These are phyloP conservation scores for Mobula birostris DNA, from an alignment of 2,113 vertebrate genomes.

Conservation along the genomic window DNA sequence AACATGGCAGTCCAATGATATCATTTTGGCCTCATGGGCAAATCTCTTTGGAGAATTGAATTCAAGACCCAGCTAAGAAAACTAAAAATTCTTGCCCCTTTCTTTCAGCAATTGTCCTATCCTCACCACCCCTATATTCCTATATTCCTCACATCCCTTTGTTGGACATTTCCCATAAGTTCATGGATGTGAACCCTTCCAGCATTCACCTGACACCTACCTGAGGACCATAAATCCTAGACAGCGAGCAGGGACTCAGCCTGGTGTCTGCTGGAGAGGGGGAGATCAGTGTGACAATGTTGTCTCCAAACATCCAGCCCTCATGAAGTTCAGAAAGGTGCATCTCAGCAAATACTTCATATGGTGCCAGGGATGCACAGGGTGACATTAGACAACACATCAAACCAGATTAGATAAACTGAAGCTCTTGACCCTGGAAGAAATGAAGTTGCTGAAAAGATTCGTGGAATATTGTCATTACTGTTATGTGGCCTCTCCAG, in stretches of 20 bases:
- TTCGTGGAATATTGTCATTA: background rate
- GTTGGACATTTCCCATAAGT: background rate
- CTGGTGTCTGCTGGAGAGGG: background rate
- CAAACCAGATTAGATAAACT: constrained; percentile 12
- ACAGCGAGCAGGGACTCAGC: too few species aligned
- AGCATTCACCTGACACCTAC: background rate
- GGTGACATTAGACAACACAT: constrained; percentile 7
- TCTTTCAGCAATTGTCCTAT: background rate
- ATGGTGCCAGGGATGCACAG: background rate
- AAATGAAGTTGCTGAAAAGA: constrained; percentile 11
- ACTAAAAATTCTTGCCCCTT: background rate
- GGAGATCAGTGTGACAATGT: background rate
- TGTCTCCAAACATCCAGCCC: too few species aligned
- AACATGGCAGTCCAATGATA: background rate
- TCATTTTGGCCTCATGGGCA: background rate
- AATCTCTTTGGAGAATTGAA: background rate
- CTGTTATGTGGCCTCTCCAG: background rate
- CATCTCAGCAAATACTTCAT: background rate
- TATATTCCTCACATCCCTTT: background rate
- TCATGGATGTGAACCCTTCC: too few species aligned
- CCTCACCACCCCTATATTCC: background rate
- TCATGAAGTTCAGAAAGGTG: background rate
- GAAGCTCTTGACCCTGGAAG: background rate
- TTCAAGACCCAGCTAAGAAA: background rate
- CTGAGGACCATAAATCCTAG: background rate